Evolutionary conservation across 1,140 invertebrate genomes (phyloP), one percentile per base, ranked within the genome.

Genomic region (Hycleus phaleratus): DNA sequence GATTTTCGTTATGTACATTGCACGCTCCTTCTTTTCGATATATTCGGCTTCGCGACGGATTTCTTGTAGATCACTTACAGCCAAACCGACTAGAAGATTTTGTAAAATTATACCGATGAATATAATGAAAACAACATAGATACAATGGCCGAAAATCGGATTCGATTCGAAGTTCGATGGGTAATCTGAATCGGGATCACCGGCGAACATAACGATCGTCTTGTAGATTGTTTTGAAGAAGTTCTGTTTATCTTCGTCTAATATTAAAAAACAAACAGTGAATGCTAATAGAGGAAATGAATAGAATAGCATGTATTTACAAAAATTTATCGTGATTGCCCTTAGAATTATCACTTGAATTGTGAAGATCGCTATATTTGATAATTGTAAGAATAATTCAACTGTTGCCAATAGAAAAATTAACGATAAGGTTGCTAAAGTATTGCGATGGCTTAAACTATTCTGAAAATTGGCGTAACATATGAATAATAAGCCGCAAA

Each of bases 41-140:
- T 46, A 53, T 46, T 53, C 11, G 12, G 51, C 51, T 12, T 53
- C 26, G 44, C 46, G 44, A 11, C 38, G 42, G 38, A 53, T 53
- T 32, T 53, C 51, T 32, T 45, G 42, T 9, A 53, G 46, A 38
- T 53, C 51, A 43, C 51, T 53, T 4, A 53, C 51, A 3, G 51
- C 51, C 18, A 53, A 53, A 45, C 51, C 51, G 8, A 53, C 46
- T n/a, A 53, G 38, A 8, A 53, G 38, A 53, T 53, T 53, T 46
- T 53, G 51, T 26, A 53, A 46, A 32, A 53, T 45, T 26, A 53
- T 45, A 24, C 43, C 51, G 3, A 53, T 53, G 3, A 53, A 32
- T 12, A 53, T 8, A 2, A 45, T 53, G 11, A 53, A 53, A 3
- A 26, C 3, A 3, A 53, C 51, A 10, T 53, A 53, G 18, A 53